Percentiles rank a stretch among this genome's conserved stretches.
Conservation (phyloP, 1,140 invertebrate species). For the Drosophila nigrodunni region DNA sequence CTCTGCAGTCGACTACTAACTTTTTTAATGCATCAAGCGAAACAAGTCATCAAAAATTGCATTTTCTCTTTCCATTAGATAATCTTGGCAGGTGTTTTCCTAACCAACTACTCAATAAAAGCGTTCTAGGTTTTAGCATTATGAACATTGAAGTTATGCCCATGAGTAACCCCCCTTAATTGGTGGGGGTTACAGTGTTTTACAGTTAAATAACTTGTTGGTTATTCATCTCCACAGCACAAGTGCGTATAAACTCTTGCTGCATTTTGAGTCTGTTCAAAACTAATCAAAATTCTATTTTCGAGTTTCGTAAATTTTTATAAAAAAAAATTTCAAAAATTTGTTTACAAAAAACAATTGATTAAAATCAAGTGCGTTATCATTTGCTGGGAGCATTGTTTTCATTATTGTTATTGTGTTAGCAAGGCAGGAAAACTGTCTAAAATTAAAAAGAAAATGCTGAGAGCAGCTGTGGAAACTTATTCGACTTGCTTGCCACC, state of each 20-base stretch:
- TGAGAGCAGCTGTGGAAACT: slow-evolving; percentile 39
- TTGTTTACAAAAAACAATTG: not conserved
- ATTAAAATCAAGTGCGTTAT: slow-evolving; percentile 32
- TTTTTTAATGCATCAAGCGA: not conserved
- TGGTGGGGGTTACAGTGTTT: too few relatives aligned
- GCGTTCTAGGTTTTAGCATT: not conserved
- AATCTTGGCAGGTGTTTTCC: slow-evolving; percentile 23
- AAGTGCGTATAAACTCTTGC: too few relatives aligned
- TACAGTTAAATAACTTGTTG: not conserved
- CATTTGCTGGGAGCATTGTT: slow-evolving; percentile 27
- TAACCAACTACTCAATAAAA: not conserved
- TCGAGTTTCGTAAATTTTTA: too few relatives aligned
- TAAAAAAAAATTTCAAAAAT: too few relatives aligned
- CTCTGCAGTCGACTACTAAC: too few relatives aligned
- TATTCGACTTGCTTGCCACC: slow-evolving; percentile 24
- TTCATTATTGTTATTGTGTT: slow-evolving; percentile 13
- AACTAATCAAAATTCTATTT: too few relatives aligned
- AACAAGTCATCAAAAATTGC: slow-evolving; percentile 15
- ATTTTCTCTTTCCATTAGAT: slow-evolving; percentile 6
- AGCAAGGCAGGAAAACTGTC: slow-evolving; percentile 36
- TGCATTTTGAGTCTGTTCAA: too few relatives aligned
- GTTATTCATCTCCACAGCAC: too few relatives aligned
- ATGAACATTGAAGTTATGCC: not conserved
- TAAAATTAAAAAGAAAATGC: slow-evolving; percentile 67
- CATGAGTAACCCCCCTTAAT: not conserved